Evolutionary conservation across 2,888 invertebrate species (phyloP), one percentile per base, ranked within the genome.

Genomic region (Xanthorhoe spadicearia): DNA sequence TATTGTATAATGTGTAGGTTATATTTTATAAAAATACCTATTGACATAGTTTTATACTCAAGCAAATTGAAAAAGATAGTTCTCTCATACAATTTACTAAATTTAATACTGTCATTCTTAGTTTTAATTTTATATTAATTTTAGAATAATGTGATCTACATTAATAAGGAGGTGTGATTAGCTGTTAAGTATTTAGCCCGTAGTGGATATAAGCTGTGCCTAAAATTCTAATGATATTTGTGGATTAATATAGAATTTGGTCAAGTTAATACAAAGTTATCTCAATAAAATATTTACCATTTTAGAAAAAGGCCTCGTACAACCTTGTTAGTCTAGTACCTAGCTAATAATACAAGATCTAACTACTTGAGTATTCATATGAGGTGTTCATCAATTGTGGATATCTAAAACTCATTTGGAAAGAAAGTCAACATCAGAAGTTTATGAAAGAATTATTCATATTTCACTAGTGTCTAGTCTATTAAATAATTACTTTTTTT

Each of bases 221-320:
- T 57, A 77, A 71, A 77, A 77, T 77, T 77, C 86, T 88, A 88
- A 80, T 88, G 87, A 89, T 88, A 89, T 82, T 79, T 80, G 81
- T 82, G 74, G 71, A 70, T 78, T 77, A 82, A 87, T 81, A 83
- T 82, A 86, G 84, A 86, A 81, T 76, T 91, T 92, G 91, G 91
- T 92, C 92, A 58, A 57, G 57, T 57, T 57, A 57, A 49, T 13
- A 51, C 10, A 19, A 51, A 19, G 4, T 43, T 17, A 15, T 17
- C 48, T 43, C 38, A 43, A 43, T 43, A 13, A 43, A 43, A 43
- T 43, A 43, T 43, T 43, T 43, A 43, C 32, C 52, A 52, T 53
- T 49, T 55, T 18, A 32, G 18, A 38, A 51, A 58, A 58, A 58
- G 50, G 50, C 50, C 50, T 50, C 19, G 8, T 10, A 58, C 50